Evolutionary conservation across 2,888 invertebrate species (phyloP).

Genomic region (Yponomeuta sedellus): DNA sequence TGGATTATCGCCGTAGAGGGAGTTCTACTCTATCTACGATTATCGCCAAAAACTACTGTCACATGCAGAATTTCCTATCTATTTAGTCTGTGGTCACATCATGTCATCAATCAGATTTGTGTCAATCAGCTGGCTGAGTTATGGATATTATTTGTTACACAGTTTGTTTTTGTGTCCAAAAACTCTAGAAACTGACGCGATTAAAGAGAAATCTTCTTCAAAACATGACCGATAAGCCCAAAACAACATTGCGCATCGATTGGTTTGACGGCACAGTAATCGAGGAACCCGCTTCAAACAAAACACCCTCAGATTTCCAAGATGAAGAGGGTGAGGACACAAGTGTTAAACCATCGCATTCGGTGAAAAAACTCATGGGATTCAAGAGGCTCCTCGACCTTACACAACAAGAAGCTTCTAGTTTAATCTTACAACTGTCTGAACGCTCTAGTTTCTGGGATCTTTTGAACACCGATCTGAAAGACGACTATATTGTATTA

Average conservation of each 20-base stretch:
- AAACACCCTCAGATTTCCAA: constrained; percentile 38
- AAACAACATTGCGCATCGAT: constrained; percentile 58
- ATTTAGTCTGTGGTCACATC: no score
- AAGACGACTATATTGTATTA: constrained; percentile 65
- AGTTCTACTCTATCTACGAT: no score
- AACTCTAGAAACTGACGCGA: neutral
- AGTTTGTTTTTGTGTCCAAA: neutral
- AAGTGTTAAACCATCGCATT: constrained; percentile 33
- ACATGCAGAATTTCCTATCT: no score
- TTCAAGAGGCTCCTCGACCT: constrained; percentile 61
- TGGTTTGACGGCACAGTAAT: constrained; percentile 69
- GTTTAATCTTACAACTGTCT: constrained; percentile 56
- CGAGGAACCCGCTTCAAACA: constrained; percentile 35
- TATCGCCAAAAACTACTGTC: no score
- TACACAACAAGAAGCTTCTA: constrained; percentile 50
- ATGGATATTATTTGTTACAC: no score
- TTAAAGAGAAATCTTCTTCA: neutral
- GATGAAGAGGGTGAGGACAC: constrained; percentile 40
- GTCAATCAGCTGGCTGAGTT: no score
- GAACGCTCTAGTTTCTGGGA: constrained; percentile 64
- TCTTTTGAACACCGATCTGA: constrained; percentile 53
- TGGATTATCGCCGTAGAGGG: no score
- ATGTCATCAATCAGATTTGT: no score
- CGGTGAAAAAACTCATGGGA: constrained; percentile 62
- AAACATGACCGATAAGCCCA: constrained; percentile 44